These are phyloP conservation scores for Phalera bucephala DNA, from an alignment of 2,888 invertebrate species.

Conservation along the genomic window DNA sequence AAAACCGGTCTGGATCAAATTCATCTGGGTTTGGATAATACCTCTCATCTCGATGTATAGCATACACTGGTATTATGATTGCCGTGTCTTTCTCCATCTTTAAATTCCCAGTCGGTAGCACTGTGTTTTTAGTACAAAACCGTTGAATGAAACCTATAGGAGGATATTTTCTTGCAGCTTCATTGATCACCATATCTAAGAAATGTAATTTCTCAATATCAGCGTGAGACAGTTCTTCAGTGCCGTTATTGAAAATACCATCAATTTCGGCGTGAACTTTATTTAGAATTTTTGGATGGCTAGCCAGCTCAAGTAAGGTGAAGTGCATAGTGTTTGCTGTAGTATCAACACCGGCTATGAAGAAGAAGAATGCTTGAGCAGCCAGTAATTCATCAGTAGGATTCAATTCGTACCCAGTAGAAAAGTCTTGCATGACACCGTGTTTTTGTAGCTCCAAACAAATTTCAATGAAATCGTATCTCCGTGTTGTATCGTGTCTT, in stretches of 20 bases:
- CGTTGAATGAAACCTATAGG: conserved; percentile 51
- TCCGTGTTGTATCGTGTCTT: conserved; percentile 24
- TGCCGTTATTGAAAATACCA: conserved; percentile 34
- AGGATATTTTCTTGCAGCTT: conserved; percentile 59
- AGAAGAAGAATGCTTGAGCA: conserved; percentile 73
- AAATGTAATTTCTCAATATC: conserved; percentile 56
- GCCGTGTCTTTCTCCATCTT: conserved; percentile 41
- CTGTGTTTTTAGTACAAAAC: conserved; percentile 45
- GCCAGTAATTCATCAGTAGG: conserved; percentile 58
- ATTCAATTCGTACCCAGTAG: conserved; percentile 46
- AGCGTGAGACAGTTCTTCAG: conserved; percentile 48
- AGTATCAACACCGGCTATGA: conserved; percentile 70
- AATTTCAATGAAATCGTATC: conserved; percentile 58
- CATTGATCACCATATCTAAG: conserved; percentile 61
- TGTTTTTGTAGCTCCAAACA: conserved; percentile 55
- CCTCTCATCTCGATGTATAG: conserved; percentile 56
- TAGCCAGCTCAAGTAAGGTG: conserved; percentile 54
- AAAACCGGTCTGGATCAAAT: conserved; percentile 76
- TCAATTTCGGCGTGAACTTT: conserved; percentile 65
- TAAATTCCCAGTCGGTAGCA: conserved; percentile 44
- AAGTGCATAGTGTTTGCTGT: conserved; percentile 64
- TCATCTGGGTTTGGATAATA: conserved; percentile 57
- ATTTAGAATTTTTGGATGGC: conserved; percentile 51
- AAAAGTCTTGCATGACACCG: conserved; percentile 46
- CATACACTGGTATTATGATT: conserved; percentile 45